A percentile compares a stretch with the other conserved stretches of the same genome.
These are phyloP conservation scores for Lagorchestes hirsutus DNA, from an alignment of 2,797 vertebrate species.

Conservation along the genomic window DNA sequence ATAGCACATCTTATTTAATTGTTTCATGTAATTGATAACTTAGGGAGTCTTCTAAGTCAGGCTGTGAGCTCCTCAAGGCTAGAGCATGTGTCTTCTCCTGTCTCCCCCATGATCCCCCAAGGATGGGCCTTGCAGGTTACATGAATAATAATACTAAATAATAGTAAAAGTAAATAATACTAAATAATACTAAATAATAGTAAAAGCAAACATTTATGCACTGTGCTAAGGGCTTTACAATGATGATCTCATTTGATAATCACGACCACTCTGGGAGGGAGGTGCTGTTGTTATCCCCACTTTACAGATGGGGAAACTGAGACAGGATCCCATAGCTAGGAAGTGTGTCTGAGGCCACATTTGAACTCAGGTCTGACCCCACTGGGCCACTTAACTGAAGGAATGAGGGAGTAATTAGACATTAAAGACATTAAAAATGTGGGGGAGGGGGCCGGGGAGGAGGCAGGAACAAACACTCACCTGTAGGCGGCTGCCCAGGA, in stretches of 20 bases:
- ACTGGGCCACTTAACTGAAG: background rate
- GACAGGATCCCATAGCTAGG: background rate
- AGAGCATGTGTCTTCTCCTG: background rate
- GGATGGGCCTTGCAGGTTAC: background rate
- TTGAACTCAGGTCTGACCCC: background rate
- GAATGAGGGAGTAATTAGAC: background rate
- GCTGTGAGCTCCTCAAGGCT: background rate
- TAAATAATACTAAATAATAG: background rate
- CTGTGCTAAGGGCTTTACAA: background rate
- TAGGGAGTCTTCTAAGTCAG: background rate
- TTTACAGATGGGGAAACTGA: background rate
- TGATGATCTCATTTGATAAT: background rate
- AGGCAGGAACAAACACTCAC: conserved; percentile 69
- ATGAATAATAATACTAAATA: background rate
- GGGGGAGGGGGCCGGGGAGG: background rate
- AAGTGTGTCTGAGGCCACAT: background rate
- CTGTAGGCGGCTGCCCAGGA: conserved; percentile 76
- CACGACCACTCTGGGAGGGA: background rate
- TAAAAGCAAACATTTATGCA: background rate
- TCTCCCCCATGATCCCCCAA: background rate
- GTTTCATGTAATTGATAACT: background rate
- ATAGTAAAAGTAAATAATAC: background rate
- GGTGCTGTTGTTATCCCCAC: background rate
- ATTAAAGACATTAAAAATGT: background rate
- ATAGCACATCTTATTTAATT: background rate